These are phyloP conservation scores for Eurypyga helias DNA, from an alignment of 2,113 vertebrate genomes.

Conservation along the genomic window DNA sequence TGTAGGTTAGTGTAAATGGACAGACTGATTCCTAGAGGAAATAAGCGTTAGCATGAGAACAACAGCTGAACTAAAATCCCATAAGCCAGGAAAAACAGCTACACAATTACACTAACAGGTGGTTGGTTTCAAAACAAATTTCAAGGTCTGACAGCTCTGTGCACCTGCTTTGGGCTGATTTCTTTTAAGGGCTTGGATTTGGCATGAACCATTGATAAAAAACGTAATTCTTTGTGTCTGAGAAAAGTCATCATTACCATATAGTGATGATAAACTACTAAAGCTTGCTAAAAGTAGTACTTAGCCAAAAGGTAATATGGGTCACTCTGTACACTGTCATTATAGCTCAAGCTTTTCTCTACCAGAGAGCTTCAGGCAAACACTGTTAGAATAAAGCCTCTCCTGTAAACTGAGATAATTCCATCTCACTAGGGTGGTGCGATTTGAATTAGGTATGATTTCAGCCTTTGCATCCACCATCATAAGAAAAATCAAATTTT, in stretches of 20 bases:
- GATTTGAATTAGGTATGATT: neutral
- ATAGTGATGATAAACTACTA: slow-evolving; percentile 59
- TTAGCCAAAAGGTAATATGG: neutral
- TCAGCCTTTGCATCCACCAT: neutral
- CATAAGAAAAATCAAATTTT: neutral
- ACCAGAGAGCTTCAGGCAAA: neutral
- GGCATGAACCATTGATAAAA: slow-evolving; percentile 67
- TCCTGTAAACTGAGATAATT: slow-evolving; percentile 7
- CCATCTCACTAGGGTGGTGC: neutral
- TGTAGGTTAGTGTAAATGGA: slow-evolving; percentile 56
- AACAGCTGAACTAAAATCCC: slow-evolving; percentile 82
- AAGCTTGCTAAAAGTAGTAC: neutral
- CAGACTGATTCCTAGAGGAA: slow-evolving; percentile 79
- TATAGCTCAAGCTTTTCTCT: neutral
- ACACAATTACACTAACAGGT: slow-evolving; percentile 85
- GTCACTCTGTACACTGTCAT: neutral
- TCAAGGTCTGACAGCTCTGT: slow-evolving; percentile 77
- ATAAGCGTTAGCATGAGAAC: slow-evolving; percentile 82
- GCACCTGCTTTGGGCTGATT: slow-evolving; percentile 79
- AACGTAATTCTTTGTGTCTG: slow-evolving; percentile 41
- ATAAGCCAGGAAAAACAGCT: slow-evolving; percentile 82
- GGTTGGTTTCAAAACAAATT: slow-evolving; percentile 82
- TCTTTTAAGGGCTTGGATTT: slow-evolving; percentile 58
- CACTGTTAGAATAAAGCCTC: neutral
- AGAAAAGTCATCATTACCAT: slow-evolving; percentile 58